Conservation (phyloP, 2,797 vertebrate genomes). For the Halcyon badia region DNA sequence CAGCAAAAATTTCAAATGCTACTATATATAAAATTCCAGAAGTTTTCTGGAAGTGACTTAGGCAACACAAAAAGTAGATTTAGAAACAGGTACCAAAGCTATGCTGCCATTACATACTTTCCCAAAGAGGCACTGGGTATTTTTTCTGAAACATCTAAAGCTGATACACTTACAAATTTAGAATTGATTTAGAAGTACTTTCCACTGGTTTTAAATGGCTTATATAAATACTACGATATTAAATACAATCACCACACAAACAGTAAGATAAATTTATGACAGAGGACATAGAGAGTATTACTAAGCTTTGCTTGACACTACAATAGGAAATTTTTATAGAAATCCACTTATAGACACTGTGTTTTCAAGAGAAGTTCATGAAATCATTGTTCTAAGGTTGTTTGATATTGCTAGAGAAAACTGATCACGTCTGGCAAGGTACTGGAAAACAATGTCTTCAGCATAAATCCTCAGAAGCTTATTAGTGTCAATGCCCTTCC, state of each 20-base stretch:
- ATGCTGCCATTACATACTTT: not conserved
- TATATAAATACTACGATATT: not conserved
- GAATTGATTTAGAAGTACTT: not conserved
- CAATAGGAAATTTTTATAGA: not conserved
- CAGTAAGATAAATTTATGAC: not conserved
- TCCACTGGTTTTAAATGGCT: not conserved
- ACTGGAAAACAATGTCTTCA: not conserved
- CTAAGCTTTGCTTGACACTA: not conserved
- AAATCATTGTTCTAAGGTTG: not conserved
- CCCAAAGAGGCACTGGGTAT: accelerated
- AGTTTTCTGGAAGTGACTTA: not conserved
- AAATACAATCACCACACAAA: not conserved
- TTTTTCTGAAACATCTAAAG: not conserved
- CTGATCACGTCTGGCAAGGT: not conserved
- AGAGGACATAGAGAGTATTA: not conserved
- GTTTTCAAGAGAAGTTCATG: not conserved
- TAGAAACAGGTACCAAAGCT: not conserved
- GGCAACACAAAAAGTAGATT: not conserved
- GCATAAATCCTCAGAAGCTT: constrained; percentile 2
- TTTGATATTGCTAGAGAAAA: not conserved
- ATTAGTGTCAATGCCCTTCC: not conserved
- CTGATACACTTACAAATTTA: not conserved
- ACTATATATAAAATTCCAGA: not conserved
- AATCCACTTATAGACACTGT: not conserved
- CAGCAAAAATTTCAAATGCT: not conserved